Percentiles rank a stretch among this genome's conserved stretches.
Conservation (phyloP, 2,113 vertebrate species). For the Scomber colias region DNA sequence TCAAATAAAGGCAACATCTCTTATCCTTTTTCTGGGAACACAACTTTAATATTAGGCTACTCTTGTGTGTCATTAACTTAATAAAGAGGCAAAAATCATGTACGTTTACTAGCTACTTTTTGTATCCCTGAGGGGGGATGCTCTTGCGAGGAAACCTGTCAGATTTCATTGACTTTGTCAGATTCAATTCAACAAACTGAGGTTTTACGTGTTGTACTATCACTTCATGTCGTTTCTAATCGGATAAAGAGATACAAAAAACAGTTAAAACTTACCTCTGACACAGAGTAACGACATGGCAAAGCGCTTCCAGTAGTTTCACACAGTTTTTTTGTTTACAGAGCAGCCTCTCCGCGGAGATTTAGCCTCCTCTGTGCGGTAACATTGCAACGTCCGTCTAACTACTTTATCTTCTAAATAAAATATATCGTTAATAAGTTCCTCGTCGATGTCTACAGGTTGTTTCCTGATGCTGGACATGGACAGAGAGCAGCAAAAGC, state of each 20-base stretch:
- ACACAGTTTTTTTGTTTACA: slow-evolving; percentile 44
- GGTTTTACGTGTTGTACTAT: neutral
- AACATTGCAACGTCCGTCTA: slow-evolving; percentile 56
- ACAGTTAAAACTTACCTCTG: slow-evolving; percentile 74
- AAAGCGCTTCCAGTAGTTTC: slow-evolving; percentile 62
- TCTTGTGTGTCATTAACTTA: neutral
- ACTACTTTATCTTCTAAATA: neutral
- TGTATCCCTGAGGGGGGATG: neutral
- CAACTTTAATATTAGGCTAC: neutral
- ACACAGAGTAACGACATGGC: slow-evolving; percentile 87
- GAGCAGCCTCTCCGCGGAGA: slow-evolving; percentile 42
- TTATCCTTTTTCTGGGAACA: neutral
- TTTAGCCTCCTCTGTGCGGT: slow-evolving; percentile 34
- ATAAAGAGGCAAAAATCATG: neutral
- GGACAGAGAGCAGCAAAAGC: slow-evolving; percentile 43
- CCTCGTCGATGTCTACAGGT: slow-evolving; percentile 20
- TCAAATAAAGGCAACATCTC: neutral
- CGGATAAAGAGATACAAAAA: neutral
- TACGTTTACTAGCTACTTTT: neutral
- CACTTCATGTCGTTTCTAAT: accelerated
- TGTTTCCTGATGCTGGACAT: neutral
- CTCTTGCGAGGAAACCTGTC: neutral
- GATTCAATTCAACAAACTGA: neutral
- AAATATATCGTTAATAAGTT: neutral
- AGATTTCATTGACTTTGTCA: neutral